Percentiles rank a stretch among this genome's conserved stretches.
Evolutionary conservation across 2,888 invertebrate genomes (phyloP).

Genomic region (Trichacis sp.): DNA sequence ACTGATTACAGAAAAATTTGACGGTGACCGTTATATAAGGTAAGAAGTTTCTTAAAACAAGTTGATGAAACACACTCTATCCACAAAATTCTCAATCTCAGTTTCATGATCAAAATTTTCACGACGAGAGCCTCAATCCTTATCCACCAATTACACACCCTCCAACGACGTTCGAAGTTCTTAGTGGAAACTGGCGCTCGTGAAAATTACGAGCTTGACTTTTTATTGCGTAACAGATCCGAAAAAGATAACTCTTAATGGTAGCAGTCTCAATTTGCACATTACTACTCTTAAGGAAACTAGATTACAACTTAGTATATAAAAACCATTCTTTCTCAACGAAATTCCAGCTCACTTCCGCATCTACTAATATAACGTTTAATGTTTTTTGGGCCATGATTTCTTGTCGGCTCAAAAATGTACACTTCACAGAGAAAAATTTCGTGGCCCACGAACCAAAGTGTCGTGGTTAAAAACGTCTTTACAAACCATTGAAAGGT

Average conservation of each 20-base stretch:
- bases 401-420: background rate
- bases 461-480: too few relatives aligned
- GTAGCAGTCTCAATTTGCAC: conserved; percentile 11
- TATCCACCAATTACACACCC: too few relatives aligned
- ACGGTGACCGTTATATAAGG: conserved; percentile 12
- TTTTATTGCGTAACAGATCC: conserved; percentile 3
- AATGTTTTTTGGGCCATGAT: conserved; percentile 6
- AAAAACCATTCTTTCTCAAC: background rate
- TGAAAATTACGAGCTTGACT: conserved; percentile 14
- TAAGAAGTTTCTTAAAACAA: conserved; percentile 20
- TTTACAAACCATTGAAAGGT: too few relatives aligned
- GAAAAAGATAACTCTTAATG: conserved; percentile 15
- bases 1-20: conserved; percentile 11
- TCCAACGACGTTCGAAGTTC: conserved; percentile 14
- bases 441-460: too few relatives aligned
- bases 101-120: too few relatives aligned
- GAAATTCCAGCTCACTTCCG: conserved; percentile 4
- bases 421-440: too few relatives aligned
- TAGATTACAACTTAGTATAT: background rate
- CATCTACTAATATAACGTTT: conserved; percentile 9
- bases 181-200: background rate
- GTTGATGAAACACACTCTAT: too few relatives aligned
- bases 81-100: too few relatives aligned
- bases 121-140: too few relatives aligned
- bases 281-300: conserved; percentile 10